Evolutionary conservation across 2,113 vertebrate species (phyloP), one percentile per base, ranked within the genome.

Genomic region (Thunnus thynnus): DNA sequence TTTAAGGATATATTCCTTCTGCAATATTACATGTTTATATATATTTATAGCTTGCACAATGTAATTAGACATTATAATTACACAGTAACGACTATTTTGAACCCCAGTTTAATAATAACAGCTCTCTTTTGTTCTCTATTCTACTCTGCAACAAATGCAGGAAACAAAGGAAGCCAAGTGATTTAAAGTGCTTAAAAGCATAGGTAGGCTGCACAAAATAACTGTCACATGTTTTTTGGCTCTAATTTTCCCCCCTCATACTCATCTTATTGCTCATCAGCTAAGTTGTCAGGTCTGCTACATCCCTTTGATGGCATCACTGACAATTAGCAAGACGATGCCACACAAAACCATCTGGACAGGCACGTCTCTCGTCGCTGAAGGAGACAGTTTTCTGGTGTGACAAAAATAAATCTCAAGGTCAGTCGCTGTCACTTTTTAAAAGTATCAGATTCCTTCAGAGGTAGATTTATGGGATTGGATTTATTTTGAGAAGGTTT

Each of bases 291-390:
- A 95, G 92, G 94, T 95, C 92, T 90, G 89, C 93, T 94, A 66
- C 89, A 82, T 95, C 91, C 93, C 93, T 94, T 94, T 94, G 95
- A 95, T 94, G 94, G 91, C 94, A 95, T 95, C 94, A 94, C 94
- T 95, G 95, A 95, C 94, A 96, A 95, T 95, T 95, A 96, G 94
- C 92, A 94, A 94, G 95, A 95, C 89, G 93, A 91, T 90, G 94
- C 92, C 92, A 93, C 94, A 94, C 94, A 95, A 94, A 95, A 94
- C 94, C 94, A 94, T 95, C 94, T 95, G 94, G 95, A 96, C 94
- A 92, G 93, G 92, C 94, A 85, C 92, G 84, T 94, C 92, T 93
- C 94, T 92, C 89, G 89, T 85, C 94, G 94, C 95, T 94, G 93
- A 94, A 93, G 90, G 90, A 92, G 93, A 94, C 92, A 84, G 90